phyloP scores from a whole-genome alignment of 2,113 vertebrate genomes.

The Urocynchramus pylzowi region DNA sequence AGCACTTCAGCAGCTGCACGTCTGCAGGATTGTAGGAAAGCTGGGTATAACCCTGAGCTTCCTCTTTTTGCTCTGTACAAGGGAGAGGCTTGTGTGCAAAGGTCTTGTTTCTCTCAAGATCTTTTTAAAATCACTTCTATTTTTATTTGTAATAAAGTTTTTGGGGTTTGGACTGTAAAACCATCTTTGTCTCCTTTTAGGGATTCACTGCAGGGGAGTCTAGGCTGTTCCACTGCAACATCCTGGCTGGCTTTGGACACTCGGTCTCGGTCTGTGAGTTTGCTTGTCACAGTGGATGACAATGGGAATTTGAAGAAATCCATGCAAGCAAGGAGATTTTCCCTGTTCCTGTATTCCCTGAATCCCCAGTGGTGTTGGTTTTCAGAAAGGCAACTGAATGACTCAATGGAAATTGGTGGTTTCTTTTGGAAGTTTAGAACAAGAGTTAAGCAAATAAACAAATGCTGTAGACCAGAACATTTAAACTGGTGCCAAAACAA shows the following conservation, averaged over 20 bases:
- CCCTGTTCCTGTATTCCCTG: not conserved
- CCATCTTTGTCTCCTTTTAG: not conserved
- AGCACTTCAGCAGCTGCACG: not conserved
- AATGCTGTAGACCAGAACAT: not conserved
- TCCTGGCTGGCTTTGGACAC: not conserved
- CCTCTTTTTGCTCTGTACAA: not conserved
- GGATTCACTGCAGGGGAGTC: not conserved
- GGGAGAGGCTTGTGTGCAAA: not conserved
- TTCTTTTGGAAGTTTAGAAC: not conserved
- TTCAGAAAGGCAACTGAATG: not conserved
- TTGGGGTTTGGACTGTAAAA: not conserved
- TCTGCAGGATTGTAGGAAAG: not conserved
- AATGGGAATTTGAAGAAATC: not conserved
- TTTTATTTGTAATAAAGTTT: not conserved
- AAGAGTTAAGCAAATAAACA: constrained; percentile 35
- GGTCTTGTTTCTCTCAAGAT: not conserved
- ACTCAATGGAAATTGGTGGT: constrained; percentile 2
- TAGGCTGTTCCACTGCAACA: not conserved
- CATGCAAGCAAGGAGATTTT: not conserved
- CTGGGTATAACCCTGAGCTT: not conserved
- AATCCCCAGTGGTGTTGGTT: not conserved
- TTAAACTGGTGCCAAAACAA: constrained; percentile 16
- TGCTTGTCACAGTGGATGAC: not conserved
- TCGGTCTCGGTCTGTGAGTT: not conserved
- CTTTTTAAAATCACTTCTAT: not conserved